Conservation (phyloP, 2,888 invertebrate species). For the Amiota mariae region DNA sequence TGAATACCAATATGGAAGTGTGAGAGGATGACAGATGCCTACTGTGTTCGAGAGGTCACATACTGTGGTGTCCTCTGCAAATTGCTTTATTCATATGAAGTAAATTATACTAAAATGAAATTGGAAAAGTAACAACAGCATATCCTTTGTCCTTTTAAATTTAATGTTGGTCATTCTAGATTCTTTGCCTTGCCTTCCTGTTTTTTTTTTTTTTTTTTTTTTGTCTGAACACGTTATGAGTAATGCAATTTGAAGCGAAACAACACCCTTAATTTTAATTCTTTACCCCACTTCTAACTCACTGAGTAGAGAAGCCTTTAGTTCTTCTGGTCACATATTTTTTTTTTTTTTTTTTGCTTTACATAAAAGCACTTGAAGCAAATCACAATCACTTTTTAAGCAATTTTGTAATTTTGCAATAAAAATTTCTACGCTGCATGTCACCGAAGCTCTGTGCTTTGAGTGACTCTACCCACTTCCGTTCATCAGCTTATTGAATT, state of each 20-base stretch:
- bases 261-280: slow-evolving; percentile 24
- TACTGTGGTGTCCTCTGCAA: slow-evolving; percentile 4
- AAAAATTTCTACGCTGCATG: slow-evolving; percentile 17
- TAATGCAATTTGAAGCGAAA: slow-evolving; percentile 53
- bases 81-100: slow-evolving; percentile 41
- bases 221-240: slow-evolving; percentile 38
- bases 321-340: background rate
- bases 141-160: background rate
- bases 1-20: slow-evolving; percentile 46
- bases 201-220: slow-evolving; percentile 27
- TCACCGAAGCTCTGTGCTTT: background rate
- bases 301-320: background rate
- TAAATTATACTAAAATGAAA: slow-evolving; percentile 55
- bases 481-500: background rate
- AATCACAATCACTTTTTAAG: slow-evolving; percentile 25
- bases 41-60: slow-evolving; percentile 39
- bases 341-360: background rate
- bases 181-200: slow-evolving; percentile 32
- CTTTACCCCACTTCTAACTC: background rate
- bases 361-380: background rate
- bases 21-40: slow-evolving; percentile 21
- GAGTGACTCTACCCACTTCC: background rate
- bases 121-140: slow-evolving; percentile 45
- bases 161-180: background rate
- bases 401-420: slow-evolving; percentile 30